Percentiles rank a stretch among this genome's conserved stretches.
phyloP scores from a whole-genome alignment of 2,888 invertebrate genomes.

The Mesorhabditis belari region DNA sequence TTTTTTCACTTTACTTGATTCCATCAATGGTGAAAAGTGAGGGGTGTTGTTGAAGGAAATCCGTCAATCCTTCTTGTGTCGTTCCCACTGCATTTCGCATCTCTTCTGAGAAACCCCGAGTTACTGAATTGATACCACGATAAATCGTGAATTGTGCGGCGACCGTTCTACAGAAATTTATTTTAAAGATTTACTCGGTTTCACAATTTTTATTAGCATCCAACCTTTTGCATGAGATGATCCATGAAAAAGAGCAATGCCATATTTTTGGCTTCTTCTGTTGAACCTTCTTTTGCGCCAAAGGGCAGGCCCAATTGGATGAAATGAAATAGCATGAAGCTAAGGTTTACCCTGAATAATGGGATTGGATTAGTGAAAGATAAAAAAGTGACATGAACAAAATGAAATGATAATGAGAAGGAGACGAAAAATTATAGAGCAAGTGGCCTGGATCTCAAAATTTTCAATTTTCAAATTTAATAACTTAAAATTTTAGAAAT shows the following conservation, averaged over 20 bases:
- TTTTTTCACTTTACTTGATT: slow-evolving; percentile 59
- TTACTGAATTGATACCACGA: slow-evolving; percentile 98
- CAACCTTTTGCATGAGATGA: slow-evolving; percentile 85
- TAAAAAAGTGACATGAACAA: too few relatives aligned
- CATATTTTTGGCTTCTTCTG: slow-evolving; percentile 65
- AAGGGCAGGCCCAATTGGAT: neutral
- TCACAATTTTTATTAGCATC: neutral
- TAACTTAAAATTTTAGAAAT: too few relatives aligned
- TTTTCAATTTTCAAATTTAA: too few relatives aligned
- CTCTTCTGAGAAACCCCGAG: slow-evolving; percentile 96
- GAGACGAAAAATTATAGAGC: too few relatives aligned
- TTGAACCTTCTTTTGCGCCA: slow-evolving; percentile 4
- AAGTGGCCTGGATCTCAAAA: too few relatives aligned
- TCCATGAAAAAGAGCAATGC: slow-evolving; percentile 96
- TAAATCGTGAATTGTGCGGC: slow-evolving; percentile 64
- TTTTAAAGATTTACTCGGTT: too few relatives aligned
- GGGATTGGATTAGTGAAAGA: too few relatives aligned
- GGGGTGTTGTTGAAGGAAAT: slow-evolving; percentile 74
- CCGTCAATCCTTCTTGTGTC: slow-evolving; percentile 68
- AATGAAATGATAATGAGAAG: too few relatives aligned
- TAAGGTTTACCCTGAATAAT: too few relatives aligned
- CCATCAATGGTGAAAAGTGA: slow-evolving; percentile 86
- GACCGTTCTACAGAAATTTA: slow-evolving; percentile 14
- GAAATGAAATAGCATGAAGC: too few relatives aligned
- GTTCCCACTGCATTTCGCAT: slow-evolving; percentile 71